Percentiles rank a stretch among this genome's conserved stretches.
These are phyloP conservation scores for Carassius gibelio DNA, from an alignment of 2,113 vertebrate species.

Conservation along the genomic window DNA sequence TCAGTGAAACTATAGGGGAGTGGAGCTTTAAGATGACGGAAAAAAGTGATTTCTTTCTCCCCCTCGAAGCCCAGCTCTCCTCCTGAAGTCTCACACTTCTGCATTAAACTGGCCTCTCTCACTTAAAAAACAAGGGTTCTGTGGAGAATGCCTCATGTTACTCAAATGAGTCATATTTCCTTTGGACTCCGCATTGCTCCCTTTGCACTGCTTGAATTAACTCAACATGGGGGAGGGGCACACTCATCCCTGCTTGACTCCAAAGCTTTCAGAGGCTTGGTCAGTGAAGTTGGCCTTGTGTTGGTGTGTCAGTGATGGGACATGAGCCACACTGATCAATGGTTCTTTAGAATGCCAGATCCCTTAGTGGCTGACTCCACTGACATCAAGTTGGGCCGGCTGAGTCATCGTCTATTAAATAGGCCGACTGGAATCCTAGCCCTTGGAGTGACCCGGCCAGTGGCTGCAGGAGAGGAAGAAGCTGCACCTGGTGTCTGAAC, in stretches of 20 bases:
- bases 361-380: constrained; percentile 58
- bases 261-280: constrained; percentile 53
- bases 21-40: constrained; percentile 65
- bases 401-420: constrained; percentile 67
- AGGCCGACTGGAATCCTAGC: constrained; percentile 63
- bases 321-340: constrained; percentile 41
- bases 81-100: constrained; percentile 31
- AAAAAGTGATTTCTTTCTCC: constrained; percentile 61
- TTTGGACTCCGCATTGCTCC: constrained; percentile 75
- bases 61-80: constrained; percentile 25
- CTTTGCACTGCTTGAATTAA: constrained; percentile 75
- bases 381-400: constrained; percentile 53
- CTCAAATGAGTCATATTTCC: constrained; percentile 82
- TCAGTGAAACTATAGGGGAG: constrained; percentile 62
- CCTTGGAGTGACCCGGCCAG: constrained; percentile 60
- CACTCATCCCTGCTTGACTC: constrained; percentile 54
- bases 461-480: constrained; percentile 52
- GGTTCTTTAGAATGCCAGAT: constrained; percentile 46
- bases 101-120: constrained; percentile 63
- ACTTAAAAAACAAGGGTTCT: constrained; percentile 75
- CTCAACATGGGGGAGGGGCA: constrained; percentile 60
- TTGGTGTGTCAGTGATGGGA: constrained; percentile 52
- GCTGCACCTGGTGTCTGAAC: constrained; percentile 58
- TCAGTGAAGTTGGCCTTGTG: constrained; percentile 62
- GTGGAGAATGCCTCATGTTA: constrained; percentile 77